Percentiles rank a stretch among this genome's conserved stretches.
phyloP scores from a whole-genome alignment of 2,888 invertebrate genomes.

The Dolichopus griseipennis region DNA sequence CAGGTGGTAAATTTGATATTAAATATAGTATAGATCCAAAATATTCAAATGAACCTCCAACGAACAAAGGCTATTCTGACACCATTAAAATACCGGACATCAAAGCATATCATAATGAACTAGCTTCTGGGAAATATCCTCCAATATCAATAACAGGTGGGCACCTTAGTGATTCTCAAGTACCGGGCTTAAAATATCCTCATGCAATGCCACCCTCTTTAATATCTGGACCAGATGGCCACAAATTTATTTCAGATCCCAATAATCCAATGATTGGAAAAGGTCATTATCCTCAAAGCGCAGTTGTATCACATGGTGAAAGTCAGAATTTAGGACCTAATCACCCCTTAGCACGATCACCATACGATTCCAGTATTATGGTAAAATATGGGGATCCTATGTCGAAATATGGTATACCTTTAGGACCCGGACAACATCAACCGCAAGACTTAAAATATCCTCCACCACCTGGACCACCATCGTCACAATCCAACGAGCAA shows the following conservation, averaged over 20 bases:
- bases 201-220: constrained; percentile 27
- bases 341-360: constrained; percentile 36
- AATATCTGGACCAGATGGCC: constrained; percentile 28
- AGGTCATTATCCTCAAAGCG: constrained; percentile 39
- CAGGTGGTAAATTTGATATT: constrained; percentile 40
- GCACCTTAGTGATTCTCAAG: constrained; percentile 15
- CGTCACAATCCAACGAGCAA: constrained; percentile 21
- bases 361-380: constrained; percentile 41
- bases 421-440: constrained; percentile 28
- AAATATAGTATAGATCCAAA: constrained; percentile 39
- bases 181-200: constrained; percentile 28
- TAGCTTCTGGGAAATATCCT: constrained; percentile 22
- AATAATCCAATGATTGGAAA: constrained; percentile 11
- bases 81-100: constrained; percentile 39
- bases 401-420: constrained; percentile 34
- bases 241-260: constrained; percentile 16
- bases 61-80: constrained; percentile 25
- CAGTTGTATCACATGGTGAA: constrained; percentile 38
- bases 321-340: constrained; percentile 17
- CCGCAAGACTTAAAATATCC: constrained; percentile 43
- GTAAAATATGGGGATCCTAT: constrained; percentile 43
- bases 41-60: constrained; percentile 28
- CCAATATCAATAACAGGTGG: constrained; percentile 17
- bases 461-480: constrained; percentile 28
- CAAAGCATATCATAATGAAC: constrained; percentile 31